Base-by-base conservation (phyloP, 2,797 vertebrate genomes). In the Pelodytes ibericus region DNA sequence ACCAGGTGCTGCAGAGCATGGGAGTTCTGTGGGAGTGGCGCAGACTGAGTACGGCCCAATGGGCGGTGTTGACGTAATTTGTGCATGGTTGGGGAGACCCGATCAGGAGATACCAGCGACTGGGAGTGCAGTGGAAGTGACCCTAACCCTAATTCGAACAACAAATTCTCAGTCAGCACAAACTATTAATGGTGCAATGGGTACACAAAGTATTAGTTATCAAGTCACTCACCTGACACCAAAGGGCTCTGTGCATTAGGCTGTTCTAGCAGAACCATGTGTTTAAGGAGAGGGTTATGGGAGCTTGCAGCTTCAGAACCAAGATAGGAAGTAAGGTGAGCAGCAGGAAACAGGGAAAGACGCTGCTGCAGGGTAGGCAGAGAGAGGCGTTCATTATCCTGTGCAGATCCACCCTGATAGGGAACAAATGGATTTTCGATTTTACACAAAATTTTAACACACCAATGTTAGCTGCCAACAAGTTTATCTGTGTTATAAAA, bases 1-100 rank as follows among this genome's bases (percentile, higher is more conserved):
- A 99, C 97, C 83, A 99, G 92, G 89, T 99, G 97, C 91, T 99
- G 97, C 82, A 98, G 90, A 61, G 96, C 97, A 90, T 97, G 97
- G 13, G 94, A 88, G 57, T 93, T 98, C 92, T 99, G 96, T 41
- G 97, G 97, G 87, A 98, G 92, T 0, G 97, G 97, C 3, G 97
- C 96, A 0, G 96, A 98, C 92, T 99, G 96, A 1, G 97, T 99
- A 77, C 96, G 93, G 33, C 96, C 96, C 77, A 99, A 87, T 0
- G 97, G 97, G 80, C 95, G 97, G 87, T 98, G 96, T 87, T 95
- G 94, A 79, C 95, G 92, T 69, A 99, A 92, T 87, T 98, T 98
- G 86, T 98, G 96, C 81, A 97, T 93, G 22, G 96, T 91, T n/a
- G 96, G 93, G 8, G 96, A 93, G 41, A 91, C 84, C 8, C 90